phyloP scores from a whole-genome alignment of 92 coral and sea anemone genomes.

The Scolanthus callimorphus region DNA sequence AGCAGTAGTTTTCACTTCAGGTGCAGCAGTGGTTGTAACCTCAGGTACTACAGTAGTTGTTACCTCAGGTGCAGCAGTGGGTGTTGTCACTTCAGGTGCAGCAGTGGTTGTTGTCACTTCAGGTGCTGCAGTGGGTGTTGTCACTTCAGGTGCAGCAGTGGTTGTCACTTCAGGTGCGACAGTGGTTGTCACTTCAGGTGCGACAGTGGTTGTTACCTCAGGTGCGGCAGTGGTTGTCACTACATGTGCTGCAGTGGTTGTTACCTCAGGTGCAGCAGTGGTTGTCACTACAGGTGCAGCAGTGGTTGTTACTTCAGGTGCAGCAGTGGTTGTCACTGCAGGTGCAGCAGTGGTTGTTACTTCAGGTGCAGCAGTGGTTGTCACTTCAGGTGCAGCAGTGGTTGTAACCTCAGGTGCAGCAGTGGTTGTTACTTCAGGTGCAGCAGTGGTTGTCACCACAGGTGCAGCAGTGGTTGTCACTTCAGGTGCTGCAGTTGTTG shows the following conservation, averaged over 20 bases:
- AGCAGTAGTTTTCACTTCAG: not conserved
- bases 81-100: not conserved
- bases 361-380: not conserved
- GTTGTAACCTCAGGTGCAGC: not conserved
- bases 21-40: not conserved
- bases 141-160: not conserved
- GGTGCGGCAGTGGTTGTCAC: not conserved
- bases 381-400: not conserved
- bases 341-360: slow-evolving; percentile 12
- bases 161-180: not conserved
- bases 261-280: not conserved
- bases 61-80: not conserved
- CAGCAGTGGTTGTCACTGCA: not conserved
- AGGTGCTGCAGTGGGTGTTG: not conserved
- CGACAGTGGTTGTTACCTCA: not conserved
- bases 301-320: not conserved
- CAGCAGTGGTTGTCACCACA: not conserved
- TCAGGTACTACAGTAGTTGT: slow-evolving; percentile 3
- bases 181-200: not conserved
- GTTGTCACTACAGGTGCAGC: no score
- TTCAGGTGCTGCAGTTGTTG: slow-evolving; percentile 6
- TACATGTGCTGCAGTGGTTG: not conserved
- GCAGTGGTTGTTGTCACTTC: slow-evolving; percentile 1
- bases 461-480: not conserved
- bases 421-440: not conserved